Conservation (phyloP, 2,113 vertebrate species). For the Illadopsis cleaveri region DNA sequence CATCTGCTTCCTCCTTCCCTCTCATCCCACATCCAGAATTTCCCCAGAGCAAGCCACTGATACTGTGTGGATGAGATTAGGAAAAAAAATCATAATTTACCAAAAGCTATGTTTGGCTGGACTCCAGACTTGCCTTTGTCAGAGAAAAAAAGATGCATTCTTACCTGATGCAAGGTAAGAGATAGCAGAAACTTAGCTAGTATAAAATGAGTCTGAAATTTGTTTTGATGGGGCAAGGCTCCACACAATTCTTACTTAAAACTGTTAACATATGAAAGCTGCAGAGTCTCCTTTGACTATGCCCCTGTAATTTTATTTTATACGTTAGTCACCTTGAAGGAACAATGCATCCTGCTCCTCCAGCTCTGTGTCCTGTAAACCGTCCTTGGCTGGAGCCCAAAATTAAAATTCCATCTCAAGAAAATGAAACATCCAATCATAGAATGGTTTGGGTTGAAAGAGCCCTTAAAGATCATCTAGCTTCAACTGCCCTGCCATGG, state of each 20-base stretch:
- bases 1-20: neutral
- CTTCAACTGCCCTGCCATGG: accelerated
- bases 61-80: neutral
- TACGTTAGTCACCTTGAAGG: neutral
- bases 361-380: neutral
- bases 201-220: neutral
- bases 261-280: neutral
- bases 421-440: neutral
- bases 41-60: neutral
- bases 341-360: neutral
- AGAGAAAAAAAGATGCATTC: neutral
- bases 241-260: neutral
- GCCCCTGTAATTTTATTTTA: neutral
- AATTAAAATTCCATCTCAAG: neutral
- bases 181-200: neutral
- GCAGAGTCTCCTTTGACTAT: neutral
- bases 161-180: neutral
- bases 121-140: neutral
- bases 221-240: neutral
- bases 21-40: neutral
- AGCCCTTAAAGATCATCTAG: neutral
- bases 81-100: neutral
- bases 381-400: neutral
- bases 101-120: neutral
- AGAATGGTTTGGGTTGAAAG: neutral